Evolutionary conservation across 2,797 vertebrate genomes (phyloP).

Genomic region (Phyllotis vaccarum): DNA sequence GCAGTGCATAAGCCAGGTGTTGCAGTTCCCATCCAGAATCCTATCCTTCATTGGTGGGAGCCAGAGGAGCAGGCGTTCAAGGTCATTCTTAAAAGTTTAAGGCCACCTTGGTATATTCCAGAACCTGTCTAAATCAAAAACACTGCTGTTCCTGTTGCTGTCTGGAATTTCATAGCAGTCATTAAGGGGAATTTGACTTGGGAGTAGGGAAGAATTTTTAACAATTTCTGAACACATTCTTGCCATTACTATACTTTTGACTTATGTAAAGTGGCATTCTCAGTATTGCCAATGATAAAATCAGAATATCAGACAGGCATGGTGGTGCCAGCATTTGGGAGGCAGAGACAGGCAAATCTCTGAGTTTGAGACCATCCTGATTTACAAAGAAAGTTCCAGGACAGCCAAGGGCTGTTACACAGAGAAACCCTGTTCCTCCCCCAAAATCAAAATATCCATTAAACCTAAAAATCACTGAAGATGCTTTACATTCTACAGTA

Average conservation of each 20-base stretch:
- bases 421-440: background rate
- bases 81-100: background rate
- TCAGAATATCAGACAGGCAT: background rate
- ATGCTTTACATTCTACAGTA: no score
- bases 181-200: background rate
- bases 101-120: background rate
- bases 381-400: background rate
- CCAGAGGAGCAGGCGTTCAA: background rate
- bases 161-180: background rate
- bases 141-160: background rate
- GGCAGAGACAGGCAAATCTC: background rate
- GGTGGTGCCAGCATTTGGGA: background rate
- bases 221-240: background rate
- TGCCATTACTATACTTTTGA: background rate
- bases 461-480: background rate
- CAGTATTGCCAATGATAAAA: background rate
- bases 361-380: background rate
- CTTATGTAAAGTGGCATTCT: background rate
- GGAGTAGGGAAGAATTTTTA: background rate
- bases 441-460: background rate
- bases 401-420: no score
- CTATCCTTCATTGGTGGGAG: no score
- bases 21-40: accelerated
- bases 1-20: background rate
- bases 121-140: background rate